These are phyloP conservation scores for Oreortyx pictus DNA, from an alignment of 2,797 vertebrate genomes.

Conservation along the genomic window DNA sequence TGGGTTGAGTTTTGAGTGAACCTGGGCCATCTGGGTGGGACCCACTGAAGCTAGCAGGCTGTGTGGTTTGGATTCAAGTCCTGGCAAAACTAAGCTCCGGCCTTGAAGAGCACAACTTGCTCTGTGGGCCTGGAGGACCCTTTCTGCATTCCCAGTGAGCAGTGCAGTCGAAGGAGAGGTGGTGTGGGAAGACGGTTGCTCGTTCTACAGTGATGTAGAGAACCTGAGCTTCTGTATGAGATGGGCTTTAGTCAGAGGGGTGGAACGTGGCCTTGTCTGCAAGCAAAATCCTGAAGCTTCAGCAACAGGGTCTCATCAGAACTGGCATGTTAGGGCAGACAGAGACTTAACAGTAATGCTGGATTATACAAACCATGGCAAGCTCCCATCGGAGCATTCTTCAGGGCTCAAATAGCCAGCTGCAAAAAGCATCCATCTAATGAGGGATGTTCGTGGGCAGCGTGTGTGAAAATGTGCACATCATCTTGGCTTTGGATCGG, in stretches of 20 bases:
- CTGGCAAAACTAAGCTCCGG: neutral
- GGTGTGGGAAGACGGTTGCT: neutral
- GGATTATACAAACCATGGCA: neutral
- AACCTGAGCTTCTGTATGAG: neutral
- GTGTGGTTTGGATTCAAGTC: constrained; percentile 52
- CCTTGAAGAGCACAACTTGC: neutral
- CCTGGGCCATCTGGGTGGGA: constrained; percentile 59
- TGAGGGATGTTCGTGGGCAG: neutral
- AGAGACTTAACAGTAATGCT: neutral
- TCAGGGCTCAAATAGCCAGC: constrained; percentile 5
- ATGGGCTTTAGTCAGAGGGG: neutral
- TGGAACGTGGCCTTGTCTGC: neutral
- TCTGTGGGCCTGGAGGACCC: neutral
- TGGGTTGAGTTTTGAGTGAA: constrained; percentile 20
- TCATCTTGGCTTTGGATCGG: neutral
- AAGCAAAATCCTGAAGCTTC: neutral
- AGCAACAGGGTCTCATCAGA: neutral
- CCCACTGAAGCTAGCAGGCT: neutral
- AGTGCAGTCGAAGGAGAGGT: neutral
- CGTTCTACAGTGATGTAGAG: neutral
- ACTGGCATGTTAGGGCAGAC: neutral
- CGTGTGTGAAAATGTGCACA: neutral
- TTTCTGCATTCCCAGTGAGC: neutral
- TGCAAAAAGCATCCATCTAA: constrained; percentile 42
- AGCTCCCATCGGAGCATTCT: neutral